phyloP scores from a whole-genome alignment of 1,140 invertebrate species.

The Hyles vespertilio region DNA sequence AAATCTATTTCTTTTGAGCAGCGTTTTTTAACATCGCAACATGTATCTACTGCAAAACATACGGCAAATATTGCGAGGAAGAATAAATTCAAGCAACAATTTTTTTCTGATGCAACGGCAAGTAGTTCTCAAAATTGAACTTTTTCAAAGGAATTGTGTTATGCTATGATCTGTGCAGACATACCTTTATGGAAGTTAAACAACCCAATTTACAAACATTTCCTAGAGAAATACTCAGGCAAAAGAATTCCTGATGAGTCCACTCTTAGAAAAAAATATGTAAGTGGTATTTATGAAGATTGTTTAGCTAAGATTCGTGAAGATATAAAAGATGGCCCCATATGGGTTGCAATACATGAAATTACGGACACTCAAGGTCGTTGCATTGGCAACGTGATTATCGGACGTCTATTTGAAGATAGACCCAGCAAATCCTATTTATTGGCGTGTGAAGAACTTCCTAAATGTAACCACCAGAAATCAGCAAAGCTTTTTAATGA shows the following conservation, averaged over 20 bases:
- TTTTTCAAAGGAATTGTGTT: too few species aligned
- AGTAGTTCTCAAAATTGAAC: too few species aligned
- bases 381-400: neutral
- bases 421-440: too few species aligned
- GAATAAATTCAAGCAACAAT: too few species aligned
- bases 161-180: neutral
- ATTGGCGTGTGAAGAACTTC: too few species aligned
- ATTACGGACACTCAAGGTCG: neutral
- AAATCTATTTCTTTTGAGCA: slow-evolving; percentile 5
- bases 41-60: neutral
- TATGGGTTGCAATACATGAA: neutral
- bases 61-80: too few species aligned
- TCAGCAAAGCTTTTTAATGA: neutral
- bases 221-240: neutral
- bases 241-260: neutral
- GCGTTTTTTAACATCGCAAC: slow-evolving; percentile 7
- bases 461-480: neutral
- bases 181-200: neutral
- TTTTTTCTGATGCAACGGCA: too few species aligned
- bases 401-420: neutral
- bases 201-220: neutral
- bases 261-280: neutral
- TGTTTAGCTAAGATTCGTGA: neutral
- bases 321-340: neutral
- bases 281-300: neutral